phyloP scores from a whole-genome alignment of 2,888 invertebrate genomes.

The Spodoptera picta region DNA sequence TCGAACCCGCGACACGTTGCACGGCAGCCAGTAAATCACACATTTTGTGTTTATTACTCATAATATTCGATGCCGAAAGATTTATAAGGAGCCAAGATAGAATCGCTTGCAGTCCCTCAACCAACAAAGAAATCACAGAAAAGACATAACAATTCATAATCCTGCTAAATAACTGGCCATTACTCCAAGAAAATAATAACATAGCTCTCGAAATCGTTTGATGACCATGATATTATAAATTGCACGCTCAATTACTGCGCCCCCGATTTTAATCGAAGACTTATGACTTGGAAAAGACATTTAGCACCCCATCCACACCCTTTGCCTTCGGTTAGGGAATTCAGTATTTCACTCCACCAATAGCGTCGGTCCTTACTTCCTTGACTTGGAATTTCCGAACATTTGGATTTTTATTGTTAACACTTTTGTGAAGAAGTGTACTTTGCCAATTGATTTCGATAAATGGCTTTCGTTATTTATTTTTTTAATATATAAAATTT shows the following conservation, averaged over 20 bases:
- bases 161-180: constrained; percentile 5
- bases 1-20: no score
- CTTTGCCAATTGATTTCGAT: constrained; percentile 19
- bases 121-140: no score
- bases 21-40: no score
- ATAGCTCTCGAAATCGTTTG: constrained; percentile 29
- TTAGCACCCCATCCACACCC: constrained; percentile 70
- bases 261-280: constrained; percentile 67
- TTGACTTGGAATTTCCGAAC: constrained; percentile 25
- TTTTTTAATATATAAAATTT: no score
- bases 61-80: no score
- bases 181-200: constrained; percentile 7
- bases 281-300: constrained; percentile 70
- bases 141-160: background rate
- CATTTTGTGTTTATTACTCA: no score
- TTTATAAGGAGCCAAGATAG: no score
- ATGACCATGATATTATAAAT: constrained; percentile 56
- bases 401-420: constrained; percentile 2
- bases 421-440: constrained; percentile 12
- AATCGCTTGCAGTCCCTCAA: no score
- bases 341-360: constrained; percentile 63
- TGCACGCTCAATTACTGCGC: constrained; percentile 62
- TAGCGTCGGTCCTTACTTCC: constrained; percentile 42
- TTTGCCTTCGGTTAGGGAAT: constrained; percentile 61
- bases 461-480: constrained; percentile 9